Percentiles rank a stretch among this genome's conserved stretches.
Conservation (phyloP, 1,140 invertebrate species). For the Pseudomyrmex dendroicus region DNA sequence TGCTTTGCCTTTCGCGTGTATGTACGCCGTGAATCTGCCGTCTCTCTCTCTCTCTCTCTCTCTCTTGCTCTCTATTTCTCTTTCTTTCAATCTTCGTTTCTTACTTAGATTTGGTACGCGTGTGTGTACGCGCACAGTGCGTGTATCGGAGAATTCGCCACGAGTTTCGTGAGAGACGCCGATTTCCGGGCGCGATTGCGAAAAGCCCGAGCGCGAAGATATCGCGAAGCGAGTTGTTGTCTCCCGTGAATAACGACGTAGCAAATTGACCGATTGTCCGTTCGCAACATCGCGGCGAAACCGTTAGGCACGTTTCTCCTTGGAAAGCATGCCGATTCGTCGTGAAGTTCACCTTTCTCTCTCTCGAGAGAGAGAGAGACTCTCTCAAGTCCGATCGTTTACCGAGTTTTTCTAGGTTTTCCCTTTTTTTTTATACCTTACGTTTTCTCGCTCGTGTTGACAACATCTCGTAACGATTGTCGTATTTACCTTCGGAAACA, state of each 20-base stretch:
- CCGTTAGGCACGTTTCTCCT: background rate
- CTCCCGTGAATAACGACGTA: background rate
- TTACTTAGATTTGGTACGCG: slow-evolving; percentile 29
- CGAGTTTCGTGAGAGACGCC: slow-evolving; percentile 3
- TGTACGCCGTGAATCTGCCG: slow-evolving; percentile 9
- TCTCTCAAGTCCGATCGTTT: too few relatives aligned
- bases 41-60: background rate
- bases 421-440: too few relatives aligned
- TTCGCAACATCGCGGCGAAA: background rate
- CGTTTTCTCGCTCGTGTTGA: slow-evolving; percentile 21
- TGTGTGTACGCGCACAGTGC: slow-evolving; percentile 30
- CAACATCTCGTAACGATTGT: slow-evolving; percentile 4
- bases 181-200: slow-evolving; percentile 10
- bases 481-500: background rate
- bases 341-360: too few relatives aligned
- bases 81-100: background rate
- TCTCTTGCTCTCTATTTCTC: slow-evolving; percentile 1
- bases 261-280: background rate
- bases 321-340: background rate
- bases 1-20: slow-evolving; percentile 18
- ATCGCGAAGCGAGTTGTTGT: background rate
- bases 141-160: slow-evolving; percentile 59
- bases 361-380: too few relatives aligned
- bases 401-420: too few relatives aligned
- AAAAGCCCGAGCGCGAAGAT: background rate